Evolutionary conservation across 2,113 vertebrate genomes (phyloP).

Genomic region (Dendrocopos noguchii): DNA sequence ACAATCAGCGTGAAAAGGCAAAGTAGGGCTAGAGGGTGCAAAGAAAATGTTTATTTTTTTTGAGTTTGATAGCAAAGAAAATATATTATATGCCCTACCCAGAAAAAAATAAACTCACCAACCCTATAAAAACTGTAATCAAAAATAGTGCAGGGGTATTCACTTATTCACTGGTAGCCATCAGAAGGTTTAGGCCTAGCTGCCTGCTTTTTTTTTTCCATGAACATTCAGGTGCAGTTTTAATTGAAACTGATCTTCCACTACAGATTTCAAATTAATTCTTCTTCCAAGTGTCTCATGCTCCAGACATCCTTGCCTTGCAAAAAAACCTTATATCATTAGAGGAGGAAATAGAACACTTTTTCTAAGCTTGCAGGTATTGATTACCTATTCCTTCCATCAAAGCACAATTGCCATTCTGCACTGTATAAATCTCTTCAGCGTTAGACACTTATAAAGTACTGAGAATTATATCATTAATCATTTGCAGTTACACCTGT

Average conservation of each 20-base stretch:
- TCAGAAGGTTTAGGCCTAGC: constrained; percentile 53
- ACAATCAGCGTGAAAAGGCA: background rate
- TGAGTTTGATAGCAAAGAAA: background rate
- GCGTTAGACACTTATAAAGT: constrained; percentile 74
- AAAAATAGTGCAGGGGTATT: background rate
- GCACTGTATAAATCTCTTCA: constrained; percentile 74
- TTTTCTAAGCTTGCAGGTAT: constrained; percentile 79
- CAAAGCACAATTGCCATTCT: constrained; percentile 67
- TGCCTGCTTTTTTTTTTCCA: constrained; percentile 57
- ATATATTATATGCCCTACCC: background rate
- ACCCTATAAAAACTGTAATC: constrained; percentile 55
- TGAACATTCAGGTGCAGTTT: constrained; percentile 77
- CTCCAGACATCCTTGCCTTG: constrained; percentile 78
- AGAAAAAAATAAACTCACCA: constrained; percentile 26
- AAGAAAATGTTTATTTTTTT: background rate
- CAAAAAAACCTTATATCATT: constrained; percentile 78
- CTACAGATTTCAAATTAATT: constrained; percentile 89
- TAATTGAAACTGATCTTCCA: constrained; percentile 92
- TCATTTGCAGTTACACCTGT: constrained; percentile 72
- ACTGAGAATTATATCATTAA: constrained; percentile 75
- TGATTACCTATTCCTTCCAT: constrained; percentile 77
- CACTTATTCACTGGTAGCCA: constrained; percentile 44
- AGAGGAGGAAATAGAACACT: constrained; percentile 81
- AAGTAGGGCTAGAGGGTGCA: background rate
- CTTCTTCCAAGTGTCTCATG: constrained; percentile 83